Evolutionary conservation across 2,888 invertebrate genomes (phyloP).

Genomic region (Erpobdella octoculata): DNA sequence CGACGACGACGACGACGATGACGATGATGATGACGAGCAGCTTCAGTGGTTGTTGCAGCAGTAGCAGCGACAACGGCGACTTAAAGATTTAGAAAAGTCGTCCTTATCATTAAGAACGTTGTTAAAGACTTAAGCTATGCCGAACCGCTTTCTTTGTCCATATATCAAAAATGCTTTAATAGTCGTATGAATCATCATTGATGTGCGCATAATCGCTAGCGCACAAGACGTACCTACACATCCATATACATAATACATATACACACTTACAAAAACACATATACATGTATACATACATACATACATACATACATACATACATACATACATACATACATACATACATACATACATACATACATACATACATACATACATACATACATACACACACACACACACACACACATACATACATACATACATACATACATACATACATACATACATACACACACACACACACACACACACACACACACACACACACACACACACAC

Average conservation of each 20-base stretch:
- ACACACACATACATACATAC: not conserved
- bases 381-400: not conserved
- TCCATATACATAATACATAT: not conserved
- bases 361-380: not conserved
- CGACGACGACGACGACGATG: not conserved
- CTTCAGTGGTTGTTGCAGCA: no score
- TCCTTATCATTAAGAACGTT: no score
- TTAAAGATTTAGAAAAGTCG: no score
- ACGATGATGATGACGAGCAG: not conserved
- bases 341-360: not conserved
- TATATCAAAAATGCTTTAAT: no score
- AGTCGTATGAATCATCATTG: no score
- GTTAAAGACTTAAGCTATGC: no score
- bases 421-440: not conserved
- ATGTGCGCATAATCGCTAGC: no score
- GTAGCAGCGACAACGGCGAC: no score
- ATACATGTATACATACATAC: not conserved
- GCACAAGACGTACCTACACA: not conserved
- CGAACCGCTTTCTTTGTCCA: no score
- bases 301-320: not conserved
- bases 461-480: not conserved
- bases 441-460: not conserved
- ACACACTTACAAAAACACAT: not conserved
- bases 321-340: not conserved
- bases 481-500: not conserved